These are phyloP conservation scores for Conus canariensis DNA, from an alignment of 2,888 invertebrate genomes.

Conservation along the genomic window DNA sequence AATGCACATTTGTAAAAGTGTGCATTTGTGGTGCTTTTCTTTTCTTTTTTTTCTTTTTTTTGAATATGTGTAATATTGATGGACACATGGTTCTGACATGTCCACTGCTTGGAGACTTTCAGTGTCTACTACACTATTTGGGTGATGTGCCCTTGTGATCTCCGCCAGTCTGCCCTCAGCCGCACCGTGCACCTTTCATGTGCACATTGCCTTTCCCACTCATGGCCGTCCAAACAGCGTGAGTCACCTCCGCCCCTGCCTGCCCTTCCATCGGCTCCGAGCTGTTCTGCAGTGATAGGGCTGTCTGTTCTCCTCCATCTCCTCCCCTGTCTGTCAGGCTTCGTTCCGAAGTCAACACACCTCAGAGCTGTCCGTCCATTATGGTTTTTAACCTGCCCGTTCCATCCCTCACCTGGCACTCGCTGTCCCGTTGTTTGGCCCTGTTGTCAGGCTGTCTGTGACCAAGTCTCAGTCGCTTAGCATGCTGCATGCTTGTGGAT, in stretches of 20 bases:
- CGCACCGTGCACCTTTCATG: neutral
- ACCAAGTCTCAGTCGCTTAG: neutral
- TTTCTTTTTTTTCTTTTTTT: no score
- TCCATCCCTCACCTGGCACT: neutral
- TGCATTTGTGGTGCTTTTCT: neutral
- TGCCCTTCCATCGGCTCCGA: neutral
- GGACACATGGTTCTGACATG: neutral
- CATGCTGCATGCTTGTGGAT: conserved; percentile 7
- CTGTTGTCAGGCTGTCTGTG: neutral
- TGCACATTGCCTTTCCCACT: neutral
- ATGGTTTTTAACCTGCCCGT: neutral
- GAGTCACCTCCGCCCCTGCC: neutral
- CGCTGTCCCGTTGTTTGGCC: neutral
- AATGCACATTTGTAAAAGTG: neutral
- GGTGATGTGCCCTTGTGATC: neutral
- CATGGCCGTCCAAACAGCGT: neutral
- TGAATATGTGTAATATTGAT: neutral
- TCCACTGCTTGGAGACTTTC: conserved; percentile 13
- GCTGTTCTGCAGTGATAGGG: neutral
- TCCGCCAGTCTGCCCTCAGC: neutral
- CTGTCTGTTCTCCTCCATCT: neutral
- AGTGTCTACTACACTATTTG: neutral
- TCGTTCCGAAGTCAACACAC: neutral
- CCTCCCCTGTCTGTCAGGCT: neutral
- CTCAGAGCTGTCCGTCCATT: neutral